Percentiles rank a stretch among this genome's conserved stretches.
Evolutionary conservation across 2,797 vertebrate genomes (phyloP).

Genomic region (Enteromius unitaeniatus): DNA sequence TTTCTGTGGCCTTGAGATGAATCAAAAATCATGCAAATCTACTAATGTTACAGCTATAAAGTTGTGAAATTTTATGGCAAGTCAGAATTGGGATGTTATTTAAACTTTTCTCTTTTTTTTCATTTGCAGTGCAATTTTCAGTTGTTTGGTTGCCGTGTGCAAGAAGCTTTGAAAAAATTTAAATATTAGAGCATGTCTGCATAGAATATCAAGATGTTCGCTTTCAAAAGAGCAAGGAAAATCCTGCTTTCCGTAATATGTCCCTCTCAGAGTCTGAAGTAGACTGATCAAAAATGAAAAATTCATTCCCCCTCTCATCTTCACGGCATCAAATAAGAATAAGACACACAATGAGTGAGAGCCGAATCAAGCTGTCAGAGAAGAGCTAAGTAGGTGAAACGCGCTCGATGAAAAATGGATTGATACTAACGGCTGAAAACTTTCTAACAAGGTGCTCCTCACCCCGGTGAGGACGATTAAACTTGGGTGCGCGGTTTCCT

Average conservation of each 20-base stretch:
- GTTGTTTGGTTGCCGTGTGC: neutral
- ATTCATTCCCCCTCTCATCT: slow-evolving; percentile 33
- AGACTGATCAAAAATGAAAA: slow-evolving; percentile 41
- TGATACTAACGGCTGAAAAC: slow-evolving; percentile 40
- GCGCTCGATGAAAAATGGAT: slow-evolving; percentile 48
- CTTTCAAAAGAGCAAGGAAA: neutral
- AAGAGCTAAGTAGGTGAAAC: slow-evolving; percentile 38
- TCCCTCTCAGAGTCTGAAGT: neutral
- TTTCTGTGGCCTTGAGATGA: neutral
- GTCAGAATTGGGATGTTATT: neutral
- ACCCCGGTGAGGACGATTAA: slow-evolving; percentile 23
- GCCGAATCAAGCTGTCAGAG: slow-evolving; percentile 45
- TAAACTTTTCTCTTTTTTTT: neutral
- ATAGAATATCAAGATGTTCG: slow-evolving; percentile 1
- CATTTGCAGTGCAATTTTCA: neutral
- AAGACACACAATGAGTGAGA: slow-evolving; percentile 40
- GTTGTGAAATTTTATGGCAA: neutral
- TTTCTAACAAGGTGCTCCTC: slow-evolving; percentile 43
- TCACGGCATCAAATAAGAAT: slow-evolving; percentile 47
- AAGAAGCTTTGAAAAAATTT: neutral
- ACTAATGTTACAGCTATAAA: neutral
- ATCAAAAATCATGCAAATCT: neutral
- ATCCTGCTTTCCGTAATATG: neutral
- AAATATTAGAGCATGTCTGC: neutral
- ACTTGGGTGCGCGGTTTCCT: slow-evolving; percentile 23